Conservation (phyloP, 2,797 vertebrate genomes). For the Novumbra hubbsi region DNA sequence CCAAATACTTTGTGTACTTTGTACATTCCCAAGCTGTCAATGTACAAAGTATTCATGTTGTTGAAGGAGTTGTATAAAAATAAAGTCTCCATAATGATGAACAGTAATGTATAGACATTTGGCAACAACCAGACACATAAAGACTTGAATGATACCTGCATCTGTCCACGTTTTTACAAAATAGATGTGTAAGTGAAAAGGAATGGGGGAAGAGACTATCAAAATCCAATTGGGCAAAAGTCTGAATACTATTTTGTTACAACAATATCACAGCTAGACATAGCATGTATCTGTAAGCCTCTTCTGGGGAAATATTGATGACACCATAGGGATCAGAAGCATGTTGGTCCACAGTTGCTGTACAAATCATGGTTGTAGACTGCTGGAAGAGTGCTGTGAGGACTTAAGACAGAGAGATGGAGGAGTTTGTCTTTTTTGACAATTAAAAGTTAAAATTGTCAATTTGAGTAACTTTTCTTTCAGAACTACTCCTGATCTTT, state of each 20-base stretch:
- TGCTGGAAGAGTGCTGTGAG: conserved; percentile 9
- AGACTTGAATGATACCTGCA: conserved; percentile 60
- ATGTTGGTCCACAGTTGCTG: not conserved
- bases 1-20: conserved; percentile 43
- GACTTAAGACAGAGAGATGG: conserved; percentile 30
- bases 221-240: conserved; percentile 24
- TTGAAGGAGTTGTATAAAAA: conserved; percentile 77
- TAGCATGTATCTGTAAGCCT: not conserved
- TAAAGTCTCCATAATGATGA: conserved; percentile 80
- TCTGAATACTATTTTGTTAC: conserved; percentile 34
- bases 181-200: conserved; percentile 30
- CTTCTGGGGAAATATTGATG: not conserved
- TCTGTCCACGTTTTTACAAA: conserved; percentile 51
- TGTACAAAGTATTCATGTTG: conserved; percentile 40
- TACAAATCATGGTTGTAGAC: not conserved
- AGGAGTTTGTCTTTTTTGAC: conserved; percentile 21
- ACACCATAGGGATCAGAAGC: not conserved
- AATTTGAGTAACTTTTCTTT: not conserved
- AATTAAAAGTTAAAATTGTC: not conserved
- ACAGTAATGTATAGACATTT: conserved; percentile 71
- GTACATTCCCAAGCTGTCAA: too few species aligned
- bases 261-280: conserved; percentile 7
- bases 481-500: not conserved
- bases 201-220: conserved; percentile 17
- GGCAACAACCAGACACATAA: conserved; percentile 78